Conservation (phyloP, 2,113 vertebrate genomes). For the Eonycteris spelaea region DNA sequence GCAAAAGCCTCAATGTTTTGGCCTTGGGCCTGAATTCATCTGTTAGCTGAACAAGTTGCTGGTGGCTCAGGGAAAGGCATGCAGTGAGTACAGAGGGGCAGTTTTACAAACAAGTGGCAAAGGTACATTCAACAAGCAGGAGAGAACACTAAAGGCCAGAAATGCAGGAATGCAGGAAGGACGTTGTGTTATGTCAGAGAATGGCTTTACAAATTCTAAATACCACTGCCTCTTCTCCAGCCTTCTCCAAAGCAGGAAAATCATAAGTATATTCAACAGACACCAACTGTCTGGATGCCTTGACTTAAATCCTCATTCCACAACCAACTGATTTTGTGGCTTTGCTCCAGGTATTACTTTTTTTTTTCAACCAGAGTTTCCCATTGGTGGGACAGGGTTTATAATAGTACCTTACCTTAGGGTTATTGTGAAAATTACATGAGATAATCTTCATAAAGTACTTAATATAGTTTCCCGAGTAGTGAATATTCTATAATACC, state of each 20-base stretch:
- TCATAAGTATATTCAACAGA: background rate
- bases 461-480: background rate
- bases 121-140: background rate
- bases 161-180: background rate
- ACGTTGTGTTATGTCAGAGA: background rate
- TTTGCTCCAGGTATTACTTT: background rate
- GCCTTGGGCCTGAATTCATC: background rate
- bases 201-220: background rate
- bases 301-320: background rate
- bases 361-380: background rate
- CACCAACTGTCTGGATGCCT: background rate
- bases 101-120: background rate
- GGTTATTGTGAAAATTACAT: background rate
- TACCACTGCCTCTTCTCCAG: background rate
- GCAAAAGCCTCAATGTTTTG: background rate
- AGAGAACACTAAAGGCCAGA: background rate
- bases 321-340: background rate
- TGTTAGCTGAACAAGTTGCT: background rate
- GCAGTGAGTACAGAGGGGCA: background rate
- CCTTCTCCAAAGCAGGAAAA: background rate
- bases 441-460: background rate
- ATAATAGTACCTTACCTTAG: background rate
- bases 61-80: background rate
- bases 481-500: background rate
- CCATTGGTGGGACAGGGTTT: background rate